These are phyloP conservation scores for Chironomus striatipennis DNA, from an alignment of 1,140 invertebrate genomes.

Conservation along the genomic window DNA sequence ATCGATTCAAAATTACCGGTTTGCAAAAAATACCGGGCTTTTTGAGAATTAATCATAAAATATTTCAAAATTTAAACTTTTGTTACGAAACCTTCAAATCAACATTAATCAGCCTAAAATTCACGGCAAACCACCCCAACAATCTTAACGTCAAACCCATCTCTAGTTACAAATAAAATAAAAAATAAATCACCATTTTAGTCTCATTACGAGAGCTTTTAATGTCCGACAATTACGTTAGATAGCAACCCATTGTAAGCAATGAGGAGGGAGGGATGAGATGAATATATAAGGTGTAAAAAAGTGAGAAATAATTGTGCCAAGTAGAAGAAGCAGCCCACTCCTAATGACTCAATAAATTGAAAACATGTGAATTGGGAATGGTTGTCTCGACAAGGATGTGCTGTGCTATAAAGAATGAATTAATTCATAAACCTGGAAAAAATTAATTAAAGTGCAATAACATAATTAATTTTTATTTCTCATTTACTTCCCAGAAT, in stretches of 20 bases:
- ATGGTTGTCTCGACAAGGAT: background rate
- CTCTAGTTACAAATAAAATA: background rate
- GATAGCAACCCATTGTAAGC: background rate
- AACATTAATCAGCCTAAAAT: no score
- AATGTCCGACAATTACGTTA: conserved; percentile 5
- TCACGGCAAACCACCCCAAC: no score
- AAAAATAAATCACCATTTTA: conserved; percentile 9
- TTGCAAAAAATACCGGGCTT: no score
- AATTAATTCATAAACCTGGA: no score
- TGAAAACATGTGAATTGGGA: background rate
- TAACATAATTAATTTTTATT: conserved; percentile 25
- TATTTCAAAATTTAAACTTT: no score
- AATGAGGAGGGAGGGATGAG: background rate
- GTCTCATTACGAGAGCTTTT: conserved; percentile 7
- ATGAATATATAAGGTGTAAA: background rate
- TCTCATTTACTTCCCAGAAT: conserved; percentile 42
- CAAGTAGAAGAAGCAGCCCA: no score
- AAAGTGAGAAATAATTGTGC: no score
- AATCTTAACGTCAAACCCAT: background rate
- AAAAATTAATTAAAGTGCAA: background rate
- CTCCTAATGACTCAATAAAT: background rate
- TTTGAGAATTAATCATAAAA: no score
- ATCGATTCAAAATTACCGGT: no score
- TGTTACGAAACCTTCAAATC: no score
- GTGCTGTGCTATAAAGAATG: background rate